Evolutionary conservation across 2,113 vertebrate genomes (phyloP), one percentile per base, ranked within the genome.

Genomic region (Vulpes vulpes): DNA sequence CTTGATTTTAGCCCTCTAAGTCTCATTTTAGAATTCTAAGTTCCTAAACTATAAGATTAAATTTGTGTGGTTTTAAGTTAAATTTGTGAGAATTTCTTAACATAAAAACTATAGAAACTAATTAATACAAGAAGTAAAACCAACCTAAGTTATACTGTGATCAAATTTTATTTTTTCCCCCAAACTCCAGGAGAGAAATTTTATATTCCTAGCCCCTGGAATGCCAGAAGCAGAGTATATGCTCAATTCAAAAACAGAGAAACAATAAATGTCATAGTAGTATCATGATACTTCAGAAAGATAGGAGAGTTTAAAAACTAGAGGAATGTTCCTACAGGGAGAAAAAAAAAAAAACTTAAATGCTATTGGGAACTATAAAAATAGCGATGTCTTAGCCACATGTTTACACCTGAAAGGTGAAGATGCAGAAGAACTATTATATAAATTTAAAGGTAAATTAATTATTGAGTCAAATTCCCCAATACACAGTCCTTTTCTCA

Each of bases 71-170:
- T 65, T 87, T 73, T 60, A 57, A 84, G 35, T 1, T 80, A 62
- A 49, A 80, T 38, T 32, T 87, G 74, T 80, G 74, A n/a, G 79
- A 43, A 65, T 89, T 93, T 91, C 43, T 88, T 92, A 87, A 27
- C 15, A 35, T 76, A 59, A 23, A 20, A 79, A 88, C 5, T 35
- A 43, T 27, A 43, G 59, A 96, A 96, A 83, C 20, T 57, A 87
- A 69, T n/a, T 43, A 43, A 55, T 89, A 82, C 7, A 35, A 91
- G 64, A 57, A 95, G n/a, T 62, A 65, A 89, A 92, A 67, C 5
- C n/a, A 94, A 87, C 4, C 67, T 55, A 85, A 93, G 11, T 71
- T 8, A 93, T 32, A 93, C 5, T 22, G 82, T 86, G 86, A 60
- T 86, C 25, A 60, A 67, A 81, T 25, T 69, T 32, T 20, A 8